Evolutionary conservation across 2,888 invertebrate species (phyloP).

Genomic region (Aphodius sticticus): DNA sequence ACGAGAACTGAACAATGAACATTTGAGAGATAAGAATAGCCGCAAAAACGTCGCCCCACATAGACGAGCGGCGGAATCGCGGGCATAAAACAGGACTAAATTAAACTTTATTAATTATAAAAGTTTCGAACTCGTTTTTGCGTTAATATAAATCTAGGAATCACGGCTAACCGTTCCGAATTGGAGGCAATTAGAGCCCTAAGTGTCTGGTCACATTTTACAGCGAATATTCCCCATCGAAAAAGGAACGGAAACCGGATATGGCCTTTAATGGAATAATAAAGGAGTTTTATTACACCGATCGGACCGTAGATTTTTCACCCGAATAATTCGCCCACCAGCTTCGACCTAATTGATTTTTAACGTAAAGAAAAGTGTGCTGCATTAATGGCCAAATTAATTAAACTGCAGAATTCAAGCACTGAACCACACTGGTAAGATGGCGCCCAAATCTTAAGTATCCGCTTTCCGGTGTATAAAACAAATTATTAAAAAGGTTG

Average conservation of each 20-base stretch:
- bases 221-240: conserved; percentile 15
- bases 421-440: no score
- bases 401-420: not conserved
- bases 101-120: conserved; percentile 25
- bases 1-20: not conserved
- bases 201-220: conserved; percentile 23
- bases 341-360: not conserved
- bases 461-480: no score
- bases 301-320: not conserved
- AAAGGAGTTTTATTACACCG: not conserved
- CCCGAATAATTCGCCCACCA: not conserved
- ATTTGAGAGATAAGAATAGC: not conserved
- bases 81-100: conserved; percentile 15
- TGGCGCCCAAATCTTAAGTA: no score
- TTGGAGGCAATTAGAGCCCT: conserved; percentile 19
- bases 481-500: no score
- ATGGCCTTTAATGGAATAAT: conserved; percentile 4
- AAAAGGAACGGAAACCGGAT: conserved; percentile 4
- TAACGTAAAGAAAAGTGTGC: not conserved
- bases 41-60: not conserved
- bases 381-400: not conserved
- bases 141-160: conserved; percentile 25
- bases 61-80: not conserved
- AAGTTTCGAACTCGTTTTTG: conserved; percentile 18
- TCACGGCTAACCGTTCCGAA: conserved; percentile 18